These are phyloP conservation scores for Colinus virginianus DNA, from an alignment of 2,113 vertebrate genomes.

Conservation along the genomic window DNA sequence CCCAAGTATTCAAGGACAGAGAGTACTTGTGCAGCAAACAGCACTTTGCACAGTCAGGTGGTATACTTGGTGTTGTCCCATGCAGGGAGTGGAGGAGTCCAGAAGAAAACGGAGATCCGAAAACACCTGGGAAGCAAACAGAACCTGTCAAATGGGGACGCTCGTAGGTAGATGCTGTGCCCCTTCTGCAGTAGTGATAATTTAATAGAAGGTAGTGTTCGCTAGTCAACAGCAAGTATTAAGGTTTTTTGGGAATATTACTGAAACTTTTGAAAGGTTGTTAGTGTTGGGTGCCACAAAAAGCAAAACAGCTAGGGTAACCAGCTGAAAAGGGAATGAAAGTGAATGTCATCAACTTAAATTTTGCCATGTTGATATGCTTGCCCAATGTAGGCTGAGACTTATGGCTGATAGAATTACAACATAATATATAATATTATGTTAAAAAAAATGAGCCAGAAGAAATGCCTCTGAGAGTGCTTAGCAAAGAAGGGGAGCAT, in stretches of 20 bases:
- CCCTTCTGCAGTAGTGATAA: not conserved
- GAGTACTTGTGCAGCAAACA: not conserved
- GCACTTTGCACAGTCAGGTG: not conserved
- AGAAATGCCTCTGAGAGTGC: not conserved
- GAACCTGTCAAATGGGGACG: not conserved
- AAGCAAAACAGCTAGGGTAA: not conserved
- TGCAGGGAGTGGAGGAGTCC: not conserved
- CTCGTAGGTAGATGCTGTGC: not conserved
- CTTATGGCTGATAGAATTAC: not conserved
- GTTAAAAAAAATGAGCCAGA: not conserved
- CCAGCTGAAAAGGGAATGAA: not conserved
- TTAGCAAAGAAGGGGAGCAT: not conserved
- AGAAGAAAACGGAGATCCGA: not conserved
- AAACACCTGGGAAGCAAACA: not conserved
- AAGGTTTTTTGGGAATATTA: not conserved
- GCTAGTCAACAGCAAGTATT: not conserved
- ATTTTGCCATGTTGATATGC: not conserved
- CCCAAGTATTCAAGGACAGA: not conserved
- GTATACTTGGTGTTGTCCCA: not conserved
- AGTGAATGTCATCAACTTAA: not conserved
- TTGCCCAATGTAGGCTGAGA: not conserved
- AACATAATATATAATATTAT: not conserved
- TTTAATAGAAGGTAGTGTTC: not conserved
- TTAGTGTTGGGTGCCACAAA: not conserved
- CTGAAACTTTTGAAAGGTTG: not conserved